Evolutionary conservation across 2,888 invertebrate species (phyloP).

Genomic region (Caenorhabditis parvicauda): DNA sequence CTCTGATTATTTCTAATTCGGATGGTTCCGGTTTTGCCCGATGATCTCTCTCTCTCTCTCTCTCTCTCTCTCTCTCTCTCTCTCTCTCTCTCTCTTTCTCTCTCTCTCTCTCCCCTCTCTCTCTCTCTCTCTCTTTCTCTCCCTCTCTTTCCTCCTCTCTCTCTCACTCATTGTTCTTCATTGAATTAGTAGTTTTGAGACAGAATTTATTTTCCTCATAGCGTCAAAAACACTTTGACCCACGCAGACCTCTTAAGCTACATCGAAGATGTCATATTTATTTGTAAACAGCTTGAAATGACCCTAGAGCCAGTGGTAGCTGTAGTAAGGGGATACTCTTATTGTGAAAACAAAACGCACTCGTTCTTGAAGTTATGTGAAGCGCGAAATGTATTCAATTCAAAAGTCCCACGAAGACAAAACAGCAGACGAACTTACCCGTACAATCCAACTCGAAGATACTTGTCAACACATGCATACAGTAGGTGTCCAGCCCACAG

Average conservation of each 20-base stretch:
- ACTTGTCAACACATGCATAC: too few species aligned
- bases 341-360: too few species aligned
- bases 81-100: slow-evolving; percentile 16
- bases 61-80: slow-evolving; percentile 19
- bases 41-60: slow-evolving; percentile 26
- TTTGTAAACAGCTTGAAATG: not conserved
- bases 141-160: slow-evolving; percentile 7
- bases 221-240: not conserved
- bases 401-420: too few species aligned
- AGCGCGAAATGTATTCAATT: too few species aligned
- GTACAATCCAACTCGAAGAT: too few species aligned
- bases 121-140: not conserved
- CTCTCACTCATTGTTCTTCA: slow-evolving; percentile 2
- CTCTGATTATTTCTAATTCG: too few species aligned
- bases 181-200: not conserved
- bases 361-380: too few species aligned
- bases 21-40: slow-evolving; percentile 27
- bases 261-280: not conserved
- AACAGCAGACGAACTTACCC: too few species aligned
- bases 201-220: not conserved
- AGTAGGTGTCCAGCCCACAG: too few species aligned
- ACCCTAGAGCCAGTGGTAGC: not conserved
- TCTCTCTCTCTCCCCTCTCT: slow-evolving; percentile 10
- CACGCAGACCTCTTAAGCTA: too few species aligned
- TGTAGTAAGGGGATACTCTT: too few species aligned